These are phyloP conservation scores for Rhingia campestris DNA, from an alignment of 2,888 invertebrate genomes.

Conservation along the genomic window DNA sequence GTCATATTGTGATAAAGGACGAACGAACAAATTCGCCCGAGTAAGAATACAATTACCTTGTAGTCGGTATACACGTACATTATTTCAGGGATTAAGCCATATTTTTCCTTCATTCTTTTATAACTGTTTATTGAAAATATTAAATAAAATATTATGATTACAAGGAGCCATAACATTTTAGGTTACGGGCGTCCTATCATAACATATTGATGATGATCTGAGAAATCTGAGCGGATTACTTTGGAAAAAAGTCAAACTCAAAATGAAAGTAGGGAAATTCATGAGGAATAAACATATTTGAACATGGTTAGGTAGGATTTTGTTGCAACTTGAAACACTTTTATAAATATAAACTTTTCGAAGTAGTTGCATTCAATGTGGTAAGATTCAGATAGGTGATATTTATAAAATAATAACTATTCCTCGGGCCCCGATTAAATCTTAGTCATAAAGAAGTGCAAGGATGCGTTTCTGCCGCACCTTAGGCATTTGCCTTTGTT, in stretches of 20 bases:
- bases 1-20: slow-evolving; percentile 15
- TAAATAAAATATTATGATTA: slow-evolving; percentile 64
- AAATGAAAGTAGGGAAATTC: background rate
- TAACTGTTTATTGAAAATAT: slow-evolving; percentile 61
- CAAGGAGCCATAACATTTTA: slow-evolving; percentile 31
- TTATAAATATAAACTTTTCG: too few relatives aligned
- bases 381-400: too few relatives aligned
- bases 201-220: background rate
- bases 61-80: slow-evolving; percentile 25
- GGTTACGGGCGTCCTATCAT: slow-evolving; percentile 16
- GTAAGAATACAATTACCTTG: slow-evolving; percentile 61
- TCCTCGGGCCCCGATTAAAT: too few relatives aligned
- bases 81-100: slow-evolving; percentile 41
- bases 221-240: background rate
- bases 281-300: background rate
- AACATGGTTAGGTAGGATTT: background rate
- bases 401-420: too few relatives aligned
- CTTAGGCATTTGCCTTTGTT: too few relatives aligned
- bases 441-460: too few relatives aligned
- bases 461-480: too few relatives aligned
- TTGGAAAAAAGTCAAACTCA: slow-evolving; percentile 34
- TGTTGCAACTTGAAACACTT: too few relatives aligned
- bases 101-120: slow-evolving; percentile 35
- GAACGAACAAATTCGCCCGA: slow-evolving; percentile 18
- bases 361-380: too few relatives aligned